Conservation (phyloP, 2,888 invertebrate genomes). For the Papilio elwesi region DNA sequence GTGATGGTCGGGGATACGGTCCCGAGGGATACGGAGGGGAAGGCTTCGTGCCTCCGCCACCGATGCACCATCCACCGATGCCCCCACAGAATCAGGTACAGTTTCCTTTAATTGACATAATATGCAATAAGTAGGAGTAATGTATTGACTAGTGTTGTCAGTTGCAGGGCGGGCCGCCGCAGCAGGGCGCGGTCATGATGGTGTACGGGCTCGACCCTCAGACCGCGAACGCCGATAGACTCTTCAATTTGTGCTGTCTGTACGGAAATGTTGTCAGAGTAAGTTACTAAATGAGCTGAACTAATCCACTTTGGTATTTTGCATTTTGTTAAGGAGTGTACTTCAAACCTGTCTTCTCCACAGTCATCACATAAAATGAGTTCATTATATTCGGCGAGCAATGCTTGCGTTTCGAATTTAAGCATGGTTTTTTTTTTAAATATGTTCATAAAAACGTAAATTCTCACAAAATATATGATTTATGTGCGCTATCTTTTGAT, state of each 20-base stretch:
- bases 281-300: too few species aligned
- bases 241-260: slow-evolving; percentile 99
- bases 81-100: slow-evolving; percentile 78
- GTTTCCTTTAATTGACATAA: not conserved
- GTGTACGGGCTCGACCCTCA: slow-evolving; percentile 97
- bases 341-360: too few species aligned
- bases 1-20: slow-evolving; percentile 77
- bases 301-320: too few species aligned
- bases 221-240: slow-evolving; percentile 96
- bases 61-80: slow-evolving; percentile 80
- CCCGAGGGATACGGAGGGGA: slow-evolving; percentile 79
- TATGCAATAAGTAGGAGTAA: not conserved
- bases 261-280: slow-evolving; percentile 99
- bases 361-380: too few species aligned
- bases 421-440: too few species aligned
- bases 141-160: not conserved
- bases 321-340: too few species aligned
- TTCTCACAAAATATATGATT: too few species aligned
- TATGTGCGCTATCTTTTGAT: too few species aligned
- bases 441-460: too few species aligned
- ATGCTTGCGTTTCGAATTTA: too few species aligned
- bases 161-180: slow-evolving; percentile 76
- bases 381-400: too few species aligned
- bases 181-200: slow-evolving; percentile 97
- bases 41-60: slow-evolving; percentile 75